Conservation (phyloP, 2,888 invertebrate genomes). For the Dynastes hyllus region DNA sequence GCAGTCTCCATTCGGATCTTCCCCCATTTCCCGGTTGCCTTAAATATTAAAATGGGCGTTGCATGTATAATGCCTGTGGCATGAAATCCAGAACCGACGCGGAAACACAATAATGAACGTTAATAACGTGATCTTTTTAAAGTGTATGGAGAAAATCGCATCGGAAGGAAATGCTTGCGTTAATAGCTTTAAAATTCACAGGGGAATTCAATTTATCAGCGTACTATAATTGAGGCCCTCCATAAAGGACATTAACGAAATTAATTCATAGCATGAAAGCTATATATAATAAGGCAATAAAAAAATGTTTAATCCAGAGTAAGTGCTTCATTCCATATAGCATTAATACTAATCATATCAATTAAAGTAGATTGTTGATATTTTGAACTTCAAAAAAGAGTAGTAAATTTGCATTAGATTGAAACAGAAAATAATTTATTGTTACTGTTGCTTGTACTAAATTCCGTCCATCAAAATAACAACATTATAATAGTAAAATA, state of each 20-base stretch:
- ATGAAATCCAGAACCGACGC: neutral
- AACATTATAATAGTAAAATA: no score
- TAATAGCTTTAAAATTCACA: conserved; percentile 30
- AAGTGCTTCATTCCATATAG: no score
- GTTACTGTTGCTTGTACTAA: no score
- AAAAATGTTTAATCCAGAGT: no score
- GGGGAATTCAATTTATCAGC: conserved; percentile 28
- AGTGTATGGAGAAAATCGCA: conserved; percentile 27
- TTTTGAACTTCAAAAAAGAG: no score
- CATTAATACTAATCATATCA: no score
- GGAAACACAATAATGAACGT: conserved; percentile 30
- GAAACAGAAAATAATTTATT: no score
- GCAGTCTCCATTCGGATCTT: neutral
- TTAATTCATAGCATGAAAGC: no score
- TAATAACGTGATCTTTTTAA: conserved; percentile 40
- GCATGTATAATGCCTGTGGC: conserved; percentile 27
- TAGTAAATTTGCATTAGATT: no score
- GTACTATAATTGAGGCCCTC: conserved; percentile 21
- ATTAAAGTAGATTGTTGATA: no score
- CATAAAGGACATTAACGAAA: neutral
- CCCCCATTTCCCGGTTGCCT: conserved; percentile 25
- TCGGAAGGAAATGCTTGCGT: conserved; percentile 38
- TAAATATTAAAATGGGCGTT: conserved; percentile 37
- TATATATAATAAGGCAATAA: no score
- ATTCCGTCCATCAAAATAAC: no score